These are phyloP conservation scores for Tenthredo mesomela DNA, from an alignment of 2,888 invertebrate genomes.

Conservation along the genomic window DNA sequence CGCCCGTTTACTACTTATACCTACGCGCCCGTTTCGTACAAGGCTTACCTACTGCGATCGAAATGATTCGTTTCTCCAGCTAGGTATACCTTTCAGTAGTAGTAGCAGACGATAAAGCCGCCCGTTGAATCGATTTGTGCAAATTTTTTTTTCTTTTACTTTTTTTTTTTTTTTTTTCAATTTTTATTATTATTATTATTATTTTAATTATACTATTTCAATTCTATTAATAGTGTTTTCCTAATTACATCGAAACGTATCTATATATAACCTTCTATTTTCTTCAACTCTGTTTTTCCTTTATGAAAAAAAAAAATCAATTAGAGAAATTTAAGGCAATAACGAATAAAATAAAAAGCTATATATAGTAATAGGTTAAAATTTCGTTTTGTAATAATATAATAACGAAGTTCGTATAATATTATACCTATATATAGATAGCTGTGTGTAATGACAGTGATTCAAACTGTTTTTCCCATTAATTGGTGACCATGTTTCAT, in stretches of 20 bases:
- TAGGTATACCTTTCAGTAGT: background rate
- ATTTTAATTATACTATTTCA: no score
- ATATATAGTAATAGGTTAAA: background rate
- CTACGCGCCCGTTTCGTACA: constrained; percentile 60
- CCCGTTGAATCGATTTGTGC: background rate
- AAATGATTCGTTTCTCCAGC: constrained; percentile 33
- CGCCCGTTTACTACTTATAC: constrained; percentile 71
- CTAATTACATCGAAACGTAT: no score
- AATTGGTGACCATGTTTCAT: background rate
- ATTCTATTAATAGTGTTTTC: no score
- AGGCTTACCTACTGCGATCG: constrained; percentile 69
- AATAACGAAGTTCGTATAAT: background rate
- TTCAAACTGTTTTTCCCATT: background rate
- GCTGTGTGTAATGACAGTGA: background rate
- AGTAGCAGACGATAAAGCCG: constrained; percentile 1
- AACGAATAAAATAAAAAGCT: background rate
- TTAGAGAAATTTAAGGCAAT: background rate
- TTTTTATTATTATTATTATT: background rate
- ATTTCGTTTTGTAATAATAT: background rate
- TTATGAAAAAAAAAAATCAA: background rate
- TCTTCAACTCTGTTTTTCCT: background rate
- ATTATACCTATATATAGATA: no score
- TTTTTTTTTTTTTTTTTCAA: background rate
- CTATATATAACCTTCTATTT: no score
- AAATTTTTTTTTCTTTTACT: background rate